Evolutionary conservation across 37 sponge, comb jelly and placozoan species (phyloP).

Genomic region (Theonella swinhoei): DNA sequence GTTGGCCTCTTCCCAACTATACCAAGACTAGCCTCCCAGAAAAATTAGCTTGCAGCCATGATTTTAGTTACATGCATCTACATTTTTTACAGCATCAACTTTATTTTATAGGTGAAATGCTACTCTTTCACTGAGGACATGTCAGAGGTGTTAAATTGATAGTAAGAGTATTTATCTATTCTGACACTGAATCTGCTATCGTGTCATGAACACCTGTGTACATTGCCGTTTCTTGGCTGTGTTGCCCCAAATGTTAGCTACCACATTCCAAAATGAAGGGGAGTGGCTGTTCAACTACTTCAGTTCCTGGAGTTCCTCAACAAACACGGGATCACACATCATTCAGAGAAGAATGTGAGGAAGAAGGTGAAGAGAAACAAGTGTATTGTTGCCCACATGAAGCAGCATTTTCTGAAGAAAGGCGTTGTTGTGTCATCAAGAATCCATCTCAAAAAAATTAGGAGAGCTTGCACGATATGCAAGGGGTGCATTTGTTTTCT

Average conservation of each 20-base stretch:
- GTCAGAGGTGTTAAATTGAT: too few relatives aligned
- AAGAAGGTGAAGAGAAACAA: not conserved
- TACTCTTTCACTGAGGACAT: too few relatives aligned
- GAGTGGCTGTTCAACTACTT: not conserved
- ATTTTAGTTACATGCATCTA: too few relatives aligned
- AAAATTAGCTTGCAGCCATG: too few relatives aligned
- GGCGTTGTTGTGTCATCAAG: not conserved
- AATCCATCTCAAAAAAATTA: too few relatives aligned
- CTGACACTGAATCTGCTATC: not conserved
- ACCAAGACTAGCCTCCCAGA: too few relatives aligned
- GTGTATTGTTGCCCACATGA: not conserved
- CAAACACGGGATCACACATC: not conserved
- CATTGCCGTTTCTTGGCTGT: not conserved
- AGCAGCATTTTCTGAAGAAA: not conserved
- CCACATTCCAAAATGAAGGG: not conserved
- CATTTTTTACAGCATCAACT: too few relatives aligned
- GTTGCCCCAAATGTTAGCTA: not conserved
- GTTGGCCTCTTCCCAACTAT: too few relatives aligned
- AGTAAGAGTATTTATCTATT: too few relatives aligned
- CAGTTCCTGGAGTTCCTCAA: not conserved
- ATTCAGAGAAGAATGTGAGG: not conserved
- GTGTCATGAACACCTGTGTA: not conserved
- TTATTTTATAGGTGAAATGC: too few relatives aligned
- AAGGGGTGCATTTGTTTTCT: not conserved
- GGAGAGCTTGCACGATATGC: not conserved